Percentiles rank a stretch among this genome's conserved stretches.
phyloP scores from a whole-genome alignment of 2,113 vertebrate species.

The Caretta caretta region DNA sequence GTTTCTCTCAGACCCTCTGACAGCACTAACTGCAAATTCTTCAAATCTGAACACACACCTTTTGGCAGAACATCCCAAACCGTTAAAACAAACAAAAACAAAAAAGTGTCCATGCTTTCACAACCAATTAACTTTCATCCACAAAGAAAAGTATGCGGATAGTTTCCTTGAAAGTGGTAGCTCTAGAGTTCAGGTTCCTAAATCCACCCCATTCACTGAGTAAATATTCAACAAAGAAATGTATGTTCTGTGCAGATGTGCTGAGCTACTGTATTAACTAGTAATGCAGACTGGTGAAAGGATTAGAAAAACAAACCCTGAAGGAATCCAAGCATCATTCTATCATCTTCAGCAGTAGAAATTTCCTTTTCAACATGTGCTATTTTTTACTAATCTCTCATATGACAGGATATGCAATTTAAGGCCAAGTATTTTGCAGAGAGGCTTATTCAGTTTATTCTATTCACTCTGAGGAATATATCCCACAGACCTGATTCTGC shows the following conservation, averaged over 20 bases:
- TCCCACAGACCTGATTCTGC: neutral
- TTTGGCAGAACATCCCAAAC: slow-evolving; percentile 48
- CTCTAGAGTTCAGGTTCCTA: slow-evolving; percentile 30
- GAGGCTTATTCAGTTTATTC: neutral
- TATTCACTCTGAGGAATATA: slow-evolving; percentile 1
- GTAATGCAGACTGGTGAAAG: slow-evolving; percentile 24
- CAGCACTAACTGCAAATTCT: neutral
- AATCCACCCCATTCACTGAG: neutral
- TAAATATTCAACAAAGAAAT: neutral
- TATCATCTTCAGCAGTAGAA: neutral
- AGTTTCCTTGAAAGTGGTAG: neutral
- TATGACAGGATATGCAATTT: neutral
- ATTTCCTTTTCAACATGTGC: neutral
- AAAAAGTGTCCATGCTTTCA: neutral
- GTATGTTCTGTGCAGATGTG: neutral
- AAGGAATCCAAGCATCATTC: neutral
- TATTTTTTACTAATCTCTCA: neutral
- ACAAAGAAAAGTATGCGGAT: slow-evolving; percentile 55
- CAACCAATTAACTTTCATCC: slow-evolving; percentile 47
- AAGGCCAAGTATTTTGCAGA: neutral
- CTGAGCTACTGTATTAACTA: slow-evolving; percentile 30
- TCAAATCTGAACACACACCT: slow-evolving; percentile 41
- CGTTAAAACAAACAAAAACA: neutral
- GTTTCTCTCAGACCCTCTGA: slow-evolving; percentile 18
- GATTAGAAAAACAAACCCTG: neutral